Evolutionary conservation across 2,888 invertebrate genomes (phyloP).

Genomic region (Cabera pusaria): DNA sequence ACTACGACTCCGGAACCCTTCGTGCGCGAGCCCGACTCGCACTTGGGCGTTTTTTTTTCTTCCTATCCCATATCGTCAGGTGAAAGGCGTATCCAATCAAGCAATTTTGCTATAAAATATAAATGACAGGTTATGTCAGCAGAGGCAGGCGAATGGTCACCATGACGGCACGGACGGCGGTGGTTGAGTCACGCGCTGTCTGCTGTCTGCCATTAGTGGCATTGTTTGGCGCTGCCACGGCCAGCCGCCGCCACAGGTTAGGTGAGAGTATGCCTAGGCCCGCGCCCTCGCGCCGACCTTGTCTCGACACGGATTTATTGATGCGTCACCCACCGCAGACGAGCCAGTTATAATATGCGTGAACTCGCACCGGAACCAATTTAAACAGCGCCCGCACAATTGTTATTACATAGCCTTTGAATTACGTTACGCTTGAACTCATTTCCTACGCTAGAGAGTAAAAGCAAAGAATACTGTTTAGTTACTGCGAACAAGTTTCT

Average conservation of each 20-base stretch:
- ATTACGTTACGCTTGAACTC: no score
- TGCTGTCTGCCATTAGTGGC: slow-evolving; percentile 52
- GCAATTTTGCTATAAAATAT: no score
- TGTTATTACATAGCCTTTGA: no score
- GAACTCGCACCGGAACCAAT: slow-evolving; percentile 42
- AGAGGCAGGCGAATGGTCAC: slow-evolving; percentile 27
- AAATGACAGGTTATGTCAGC: no score
- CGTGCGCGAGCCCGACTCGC: no score
- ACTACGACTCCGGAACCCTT: no score
- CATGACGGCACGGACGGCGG: slow-evolving; percentile 9
- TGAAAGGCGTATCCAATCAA: no score
- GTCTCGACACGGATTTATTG: slow-evolving; percentile 78
- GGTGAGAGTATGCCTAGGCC: slow-evolving; percentile 42
- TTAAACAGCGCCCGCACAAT: slow-evolving; percentile 29
- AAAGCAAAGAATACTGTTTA: no score
- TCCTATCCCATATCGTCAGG: no score
- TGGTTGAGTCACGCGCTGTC: slow-evolving; percentile 67
- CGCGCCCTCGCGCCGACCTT: slow-evolving; percentile 78
- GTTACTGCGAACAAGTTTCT: no score
- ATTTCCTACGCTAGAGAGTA: no score
- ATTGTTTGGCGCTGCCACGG: slow-evolving; percentile 56
- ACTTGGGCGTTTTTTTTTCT: no score
- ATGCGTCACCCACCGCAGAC: slow-evolving; percentile 60
- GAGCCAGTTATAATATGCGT: slow-evolving; percentile 27
- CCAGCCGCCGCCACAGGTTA: slow-evolving; percentile 38